These are phyloP conservation scores for Pristionchus exspectatus DNA, from an alignment of 2,888 invertebrate genomes.

Conservation along the genomic window DNA sequence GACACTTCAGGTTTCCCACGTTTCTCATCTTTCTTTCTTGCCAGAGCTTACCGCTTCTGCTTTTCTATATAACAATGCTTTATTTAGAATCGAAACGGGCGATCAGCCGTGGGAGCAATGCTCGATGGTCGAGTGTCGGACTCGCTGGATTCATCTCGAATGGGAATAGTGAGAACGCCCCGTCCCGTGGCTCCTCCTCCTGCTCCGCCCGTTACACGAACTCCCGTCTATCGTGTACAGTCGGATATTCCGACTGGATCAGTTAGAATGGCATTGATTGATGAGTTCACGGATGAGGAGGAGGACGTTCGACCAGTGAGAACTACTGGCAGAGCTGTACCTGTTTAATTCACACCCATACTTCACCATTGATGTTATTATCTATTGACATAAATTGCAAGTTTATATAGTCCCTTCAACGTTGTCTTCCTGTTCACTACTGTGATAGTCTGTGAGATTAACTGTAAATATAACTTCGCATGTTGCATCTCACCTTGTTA, in stretches of 20 bases:
- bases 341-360: neutral
- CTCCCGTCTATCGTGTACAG: neutral
- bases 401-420: neutral
- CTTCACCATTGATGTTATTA: neutral
- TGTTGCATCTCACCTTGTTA: slow-evolving; percentile 11
- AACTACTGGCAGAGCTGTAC: neutral
- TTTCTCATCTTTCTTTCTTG: neutral
- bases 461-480: neutral
- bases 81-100: neutral
- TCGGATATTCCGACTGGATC: slow-evolving; percentile 17
- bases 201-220: neutral
- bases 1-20: neutral
- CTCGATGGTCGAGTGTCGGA: slow-evolving; percentile 20
- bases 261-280: slow-evolving; percentile 27
- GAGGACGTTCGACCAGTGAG: slow-evolving; percentile 4
- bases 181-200: slow-evolving; percentile 26
- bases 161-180: slow-evolving; percentile 7
- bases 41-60: no score
- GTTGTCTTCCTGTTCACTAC: neutral
- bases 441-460: neutral
- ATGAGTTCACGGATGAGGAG: slow-evolving; percentile 42
- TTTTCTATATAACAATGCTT: neutral
- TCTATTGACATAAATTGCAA: neutral
- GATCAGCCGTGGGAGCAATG: neutral
- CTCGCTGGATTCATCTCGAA: neutral